Base-by-base conservation (phyloP, 2,888 invertebrate genomes). In the Apeira syringaria region DNA sequence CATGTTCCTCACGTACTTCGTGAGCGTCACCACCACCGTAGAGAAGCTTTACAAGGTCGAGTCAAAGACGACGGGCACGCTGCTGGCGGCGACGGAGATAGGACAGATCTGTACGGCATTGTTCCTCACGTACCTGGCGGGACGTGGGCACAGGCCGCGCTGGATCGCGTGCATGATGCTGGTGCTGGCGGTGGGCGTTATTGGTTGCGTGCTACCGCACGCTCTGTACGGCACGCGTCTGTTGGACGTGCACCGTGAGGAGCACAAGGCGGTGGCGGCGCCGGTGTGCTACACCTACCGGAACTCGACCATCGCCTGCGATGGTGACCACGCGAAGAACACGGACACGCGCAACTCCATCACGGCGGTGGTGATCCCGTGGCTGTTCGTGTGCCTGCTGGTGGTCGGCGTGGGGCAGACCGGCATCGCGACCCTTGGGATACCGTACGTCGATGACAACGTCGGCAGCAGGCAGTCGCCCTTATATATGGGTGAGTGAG, bases 151-250 rank as follows among this genome's bases (percentile, higher is more conserved):
- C 84, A 91, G 97, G 60, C 98, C 98, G 34, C 94, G 96, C 55
- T 97, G 97, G 97, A 98, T 98, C 64, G 97, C 96, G 35, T 95
- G 96, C 90, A 97, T 97, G 83, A 97, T 97, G 96, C 92, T 97
- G 29, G 91, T 98, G 54, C 95, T 97, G 74, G 96, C 97, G 5
- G 91, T 95, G 25, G 96, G 97, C 18, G 94, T 96, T 40, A 94
- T 97, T 61, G 94, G 96, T 27, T 97, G 97, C 74, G 95, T 97
- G 50, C 82, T 96, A 76, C 97, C 97, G 22, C 97, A 98, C 84
- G 93, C 97, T 70, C 91, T 96, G 62, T 97, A 95, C 69, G 96
- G 97, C 53, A 92, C 93, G 63, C 92, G 93, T 69, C 84, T 96
- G 60, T 93, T 94, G 39, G 82, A 76, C 50, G 80, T 80, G 40